Conservation (phyloP, 2,888 invertebrate genomes). For the Spisula subtruncata region DNA sequence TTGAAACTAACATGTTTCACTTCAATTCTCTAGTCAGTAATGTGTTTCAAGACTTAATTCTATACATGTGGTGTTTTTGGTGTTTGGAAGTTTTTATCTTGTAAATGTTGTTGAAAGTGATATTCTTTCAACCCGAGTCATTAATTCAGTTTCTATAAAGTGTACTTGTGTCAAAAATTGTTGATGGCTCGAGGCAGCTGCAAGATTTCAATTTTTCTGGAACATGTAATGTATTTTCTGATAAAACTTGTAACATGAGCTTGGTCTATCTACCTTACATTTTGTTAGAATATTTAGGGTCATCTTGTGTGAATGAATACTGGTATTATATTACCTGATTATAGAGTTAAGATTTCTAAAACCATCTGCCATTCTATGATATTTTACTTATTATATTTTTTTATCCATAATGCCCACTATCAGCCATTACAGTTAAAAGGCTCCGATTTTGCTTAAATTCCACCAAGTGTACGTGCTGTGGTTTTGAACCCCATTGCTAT, state of each 20-base stretch:
- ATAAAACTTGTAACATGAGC: conserved; percentile 50
- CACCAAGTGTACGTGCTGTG: no score
- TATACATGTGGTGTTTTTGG: neutral
- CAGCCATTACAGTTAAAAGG: no score
- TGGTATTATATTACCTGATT: conserved; percentile 10
- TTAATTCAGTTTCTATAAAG: conserved; percentile 21
- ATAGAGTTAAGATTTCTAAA: neutral
- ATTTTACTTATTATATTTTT: no score
- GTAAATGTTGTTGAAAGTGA: conserved; percentile 19
- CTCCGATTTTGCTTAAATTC: no score
- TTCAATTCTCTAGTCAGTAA: neutral
- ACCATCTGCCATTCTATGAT: neutral
- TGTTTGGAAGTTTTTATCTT: neutral
- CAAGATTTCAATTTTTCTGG: conserved; percentile 27
- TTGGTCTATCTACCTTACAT: conserved; percentile 26
- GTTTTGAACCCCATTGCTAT: no score
- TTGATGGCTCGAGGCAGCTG: conserved; percentile 35
- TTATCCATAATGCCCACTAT: no score
- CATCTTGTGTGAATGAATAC: conserved; percentile 30
- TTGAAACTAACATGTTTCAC: no score
- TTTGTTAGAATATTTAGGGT: conserved; percentile 32
- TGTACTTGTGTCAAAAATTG: conserved; percentile 22
- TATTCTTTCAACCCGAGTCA: conserved; percentile 24
- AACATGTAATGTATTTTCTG: conserved; percentile 36
- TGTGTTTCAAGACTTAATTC: neutral